Conservation (phyloP, 2,113 vertebrate genomes). For the Oryzias celebensis region DNA sequence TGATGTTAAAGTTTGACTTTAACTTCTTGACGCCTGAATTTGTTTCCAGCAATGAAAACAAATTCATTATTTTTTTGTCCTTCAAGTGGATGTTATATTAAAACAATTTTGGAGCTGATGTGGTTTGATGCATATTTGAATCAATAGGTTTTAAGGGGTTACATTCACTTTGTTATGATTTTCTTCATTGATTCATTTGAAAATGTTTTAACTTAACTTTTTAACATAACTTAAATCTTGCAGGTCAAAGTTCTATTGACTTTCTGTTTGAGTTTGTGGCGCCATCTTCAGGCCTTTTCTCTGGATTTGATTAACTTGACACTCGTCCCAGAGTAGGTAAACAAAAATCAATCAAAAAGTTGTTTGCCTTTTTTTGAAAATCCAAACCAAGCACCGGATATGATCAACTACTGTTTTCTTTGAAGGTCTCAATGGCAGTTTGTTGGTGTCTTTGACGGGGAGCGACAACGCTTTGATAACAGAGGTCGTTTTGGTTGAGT, state of each 20-base stretch:
- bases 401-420: background rate
- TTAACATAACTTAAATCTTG: conserved; percentile 1
- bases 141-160: too few species aligned
- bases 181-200: too few species aligned
- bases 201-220: too few species aligned
- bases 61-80: too few species aligned
- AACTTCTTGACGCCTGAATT: too few species aligned
- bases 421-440: conserved; percentile 43
- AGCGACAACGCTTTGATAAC: conserved; percentile 41
- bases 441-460: conserved; percentile 60
- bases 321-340: conserved; percentile 57
- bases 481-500: conserved; percentile 53
- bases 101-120: too few species aligned
- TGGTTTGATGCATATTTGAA: too few species aligned
- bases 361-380: background rate
- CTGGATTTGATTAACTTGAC: conserved; percentile 47
- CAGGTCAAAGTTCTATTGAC: conserved; percentile 62
- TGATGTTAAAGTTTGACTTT: too few species aligned
- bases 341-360: background rate
- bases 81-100: too few species aligned
- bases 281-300: conserved; percentile 8
- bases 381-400: background rate
- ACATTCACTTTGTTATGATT: too few species aligned
- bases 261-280: conserved; percentile 66
- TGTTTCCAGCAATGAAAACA: too few species aligned